Conservation (phyloP, 2,113 vertebrate species). For the Cyprinodon brontotheroides region DNA sequence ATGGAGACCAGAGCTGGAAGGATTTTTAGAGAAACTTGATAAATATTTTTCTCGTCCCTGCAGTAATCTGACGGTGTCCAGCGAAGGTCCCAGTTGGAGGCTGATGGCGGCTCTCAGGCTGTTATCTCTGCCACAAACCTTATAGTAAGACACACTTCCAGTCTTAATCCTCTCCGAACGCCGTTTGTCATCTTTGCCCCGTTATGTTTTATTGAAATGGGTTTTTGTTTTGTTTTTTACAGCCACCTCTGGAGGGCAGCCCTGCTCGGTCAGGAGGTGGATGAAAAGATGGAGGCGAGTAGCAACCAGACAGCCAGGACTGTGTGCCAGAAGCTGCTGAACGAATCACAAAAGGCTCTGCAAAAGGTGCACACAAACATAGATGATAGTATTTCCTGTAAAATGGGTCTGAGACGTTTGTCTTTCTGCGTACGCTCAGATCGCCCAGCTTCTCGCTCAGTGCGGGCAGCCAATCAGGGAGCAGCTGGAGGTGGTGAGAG, state of each 20-base stretch:
- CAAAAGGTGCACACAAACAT: conserved; percentile 69
- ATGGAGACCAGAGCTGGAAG: no score
- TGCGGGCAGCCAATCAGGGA: conserved; percentile 59
- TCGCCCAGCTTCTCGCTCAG: conserved; percentile 51
- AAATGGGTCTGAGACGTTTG: not conserved
- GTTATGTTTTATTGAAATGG: not conserved
- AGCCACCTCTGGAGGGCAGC: conserved; percentile 86
- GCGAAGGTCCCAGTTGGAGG: conserved; percentile 91
- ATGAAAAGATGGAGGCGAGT: conserved; percentile 79
- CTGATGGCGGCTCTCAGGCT: conserved; percentile 87
- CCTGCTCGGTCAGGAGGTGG: conserved; percentile 84
- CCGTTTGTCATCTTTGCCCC: not conserved
- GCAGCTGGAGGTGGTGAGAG: conserved; percentile 69
- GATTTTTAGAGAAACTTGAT: no score
- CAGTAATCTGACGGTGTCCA: conserved; percentile 85
- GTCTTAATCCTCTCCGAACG: not conserved
- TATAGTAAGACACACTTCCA: conserved; percentile 81
- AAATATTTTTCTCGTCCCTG: not conserved
- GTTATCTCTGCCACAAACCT: conserved; percentile 80
- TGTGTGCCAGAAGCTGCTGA: conserved; percentile 80
- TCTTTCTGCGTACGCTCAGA: conserved; percentile 45
- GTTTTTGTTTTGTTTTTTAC: conserved; percentile 7
- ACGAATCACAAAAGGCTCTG: conserved; percentile 75
- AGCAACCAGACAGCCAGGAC: conserved; percentile 70
- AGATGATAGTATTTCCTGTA: no score